Evolutionary conservation across 1,140 invertebrate species (phyloP).

Genomic region (Trichonephila clavata): DNA sequence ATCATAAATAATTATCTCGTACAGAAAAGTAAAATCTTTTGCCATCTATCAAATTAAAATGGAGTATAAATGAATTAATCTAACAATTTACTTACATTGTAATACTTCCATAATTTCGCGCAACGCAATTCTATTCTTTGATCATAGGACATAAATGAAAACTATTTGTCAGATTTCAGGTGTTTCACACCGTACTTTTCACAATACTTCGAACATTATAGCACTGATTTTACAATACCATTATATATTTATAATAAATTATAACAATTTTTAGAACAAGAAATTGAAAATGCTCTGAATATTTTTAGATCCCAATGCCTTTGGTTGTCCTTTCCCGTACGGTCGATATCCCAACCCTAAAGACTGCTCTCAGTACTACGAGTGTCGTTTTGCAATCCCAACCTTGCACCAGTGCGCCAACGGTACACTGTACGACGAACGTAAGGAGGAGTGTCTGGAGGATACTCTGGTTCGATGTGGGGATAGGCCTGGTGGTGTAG

Average conservation of each 20-base stretch:
- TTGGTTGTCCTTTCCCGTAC: conserved; percentile 22
- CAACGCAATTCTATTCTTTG: too few species aligned
- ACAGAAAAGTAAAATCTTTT: too few species aligned
- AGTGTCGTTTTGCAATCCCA: background rate
- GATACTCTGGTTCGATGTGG: conserved; percentile 25
- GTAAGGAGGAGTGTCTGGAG: conserved; percentile 16
- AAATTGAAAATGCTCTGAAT: background rate
- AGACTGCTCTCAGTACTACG: conserved; percentile 43
- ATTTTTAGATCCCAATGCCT: background rate
- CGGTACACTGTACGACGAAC: conserved; percentile 38
- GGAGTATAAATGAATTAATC: too few species aligned
- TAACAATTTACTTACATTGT: too few species aligned
- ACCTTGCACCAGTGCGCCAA: background rate
- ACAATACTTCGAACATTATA: background rate
- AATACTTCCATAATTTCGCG: too few species aligned
- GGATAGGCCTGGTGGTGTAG: conserved; percentile 38
- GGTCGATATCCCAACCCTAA: conserved; percentile 53
- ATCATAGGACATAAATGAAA: too few species aligned
- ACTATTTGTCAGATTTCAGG: too few species aligned
- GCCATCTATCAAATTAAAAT: too few species aligned
- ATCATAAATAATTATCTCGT: too few species aligned
- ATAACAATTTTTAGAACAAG: background rate
- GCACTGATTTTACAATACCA: background rate
- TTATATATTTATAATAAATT: background rate
- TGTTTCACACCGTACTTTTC: background rate